A percentile compares a stretch with the other conserved stretches of the same genome.
These are phyloP conservation scores for Odontocerum albicorne DNA, from an alignment of 2,888 invertebrate genomes.

Conservation along the genomic window DNA sequence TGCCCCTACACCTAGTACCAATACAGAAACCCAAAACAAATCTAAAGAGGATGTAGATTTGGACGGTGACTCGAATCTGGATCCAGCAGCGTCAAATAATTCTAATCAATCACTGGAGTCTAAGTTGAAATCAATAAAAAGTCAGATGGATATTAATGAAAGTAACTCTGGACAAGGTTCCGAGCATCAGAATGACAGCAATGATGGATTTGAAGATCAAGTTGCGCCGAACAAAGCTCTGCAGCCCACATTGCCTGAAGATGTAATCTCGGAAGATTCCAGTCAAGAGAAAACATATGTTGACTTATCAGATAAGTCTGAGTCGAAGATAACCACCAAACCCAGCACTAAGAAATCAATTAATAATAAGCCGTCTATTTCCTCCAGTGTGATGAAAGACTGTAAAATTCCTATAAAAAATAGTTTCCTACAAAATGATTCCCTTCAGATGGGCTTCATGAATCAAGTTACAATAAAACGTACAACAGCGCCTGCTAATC, in stretches of 20 bases:
- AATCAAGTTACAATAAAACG: constrained; percentile 34
- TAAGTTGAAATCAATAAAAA: not conserved
- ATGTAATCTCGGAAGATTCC: constrained; percentile 33
- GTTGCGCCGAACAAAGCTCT: constrained; percentile 9
- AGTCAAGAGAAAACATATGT: constrained; percentile 36
- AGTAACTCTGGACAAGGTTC: not conserved
- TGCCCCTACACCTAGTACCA: not conserved
- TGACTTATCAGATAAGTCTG: constrained; percentile 30
- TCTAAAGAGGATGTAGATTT: constrained; percentile 17
- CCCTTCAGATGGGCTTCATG: constrained; percentile 21
- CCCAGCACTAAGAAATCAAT: constrained; percentile 15
- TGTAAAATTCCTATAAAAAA: constrained; percentile 33
- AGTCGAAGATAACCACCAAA: constrained; percentile 29
- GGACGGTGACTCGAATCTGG: not conserved
- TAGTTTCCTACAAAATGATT: constrained; percentile 17
- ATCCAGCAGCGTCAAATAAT: constrained; percentile 2
- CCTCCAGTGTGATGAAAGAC: constrained; percentile 18
- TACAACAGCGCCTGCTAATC: constrained; percentile 16
- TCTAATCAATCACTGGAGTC: not conserved
- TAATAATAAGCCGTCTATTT: not conserved
- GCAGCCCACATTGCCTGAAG: constrained; percentile 26
- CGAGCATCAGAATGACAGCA: constrained; percentile 8
- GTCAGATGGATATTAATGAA: too few relatives aligned
- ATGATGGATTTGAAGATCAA: constrained; percentile 21
- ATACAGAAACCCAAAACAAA: constrained; percentile 26